Evolutionary conservation across 2,797 vertebrate genomes (phyloP).

Genomic region (Sebastes glaucus): DNA sequence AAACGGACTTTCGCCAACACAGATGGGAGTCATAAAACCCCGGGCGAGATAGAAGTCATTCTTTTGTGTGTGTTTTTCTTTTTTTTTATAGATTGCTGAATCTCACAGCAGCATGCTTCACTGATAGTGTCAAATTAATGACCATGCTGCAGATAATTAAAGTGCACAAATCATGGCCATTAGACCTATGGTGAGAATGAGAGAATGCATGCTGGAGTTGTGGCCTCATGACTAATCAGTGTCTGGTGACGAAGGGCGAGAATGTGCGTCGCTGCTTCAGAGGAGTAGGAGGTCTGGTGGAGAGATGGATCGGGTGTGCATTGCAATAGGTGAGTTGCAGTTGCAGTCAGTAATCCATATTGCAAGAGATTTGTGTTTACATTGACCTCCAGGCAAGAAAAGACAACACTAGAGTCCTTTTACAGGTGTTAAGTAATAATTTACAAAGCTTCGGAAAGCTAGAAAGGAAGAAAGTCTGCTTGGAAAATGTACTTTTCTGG

Average conservation of each 20-base stretch:
- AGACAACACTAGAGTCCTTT: constrained; percentile 27
- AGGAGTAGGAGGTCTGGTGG: not conserved
- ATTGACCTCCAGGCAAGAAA: constrained; percentile 19
- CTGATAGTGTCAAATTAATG: constrained; percentile 65
- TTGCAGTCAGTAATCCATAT: constrained; percentile 35
- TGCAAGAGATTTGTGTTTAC: constrained; percentile 36
- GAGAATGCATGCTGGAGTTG: constrained; percentile 23
- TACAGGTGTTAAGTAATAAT: constrained; percentile 36
- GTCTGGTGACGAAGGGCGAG: constrained; percentile 36
- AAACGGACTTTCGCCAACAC: constrained; percentile 20
- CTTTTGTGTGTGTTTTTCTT: constrained; percentile 31
- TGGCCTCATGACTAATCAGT: constrained; percentile 51
- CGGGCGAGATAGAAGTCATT: not conserved
- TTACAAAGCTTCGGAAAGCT: constrained; percentile 16
- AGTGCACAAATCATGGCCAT: constrained; percentile 59
- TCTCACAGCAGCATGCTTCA: constrained; percentile 46
- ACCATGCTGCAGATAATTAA: constrained; percentile 67
- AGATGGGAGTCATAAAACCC: constrained; percentile 1
- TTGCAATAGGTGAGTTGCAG: constrained; percentile 36
- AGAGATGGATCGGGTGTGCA: constrained; percentile 11
- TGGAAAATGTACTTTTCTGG: constrained; percentile 13
- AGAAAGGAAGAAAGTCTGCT: not conserved
- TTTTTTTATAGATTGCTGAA: constrained; percentile 60
- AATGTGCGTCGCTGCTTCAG: constrained; percentile 8
- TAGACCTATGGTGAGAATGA: constrained; percentile 36